Percentiles rank a stretch among this genome's conserved stretches.
phyloP scores from a whole-genome alignment of 2,888 invertebrate genomes.

The Mongoloraphidia duomilia region DNA sequence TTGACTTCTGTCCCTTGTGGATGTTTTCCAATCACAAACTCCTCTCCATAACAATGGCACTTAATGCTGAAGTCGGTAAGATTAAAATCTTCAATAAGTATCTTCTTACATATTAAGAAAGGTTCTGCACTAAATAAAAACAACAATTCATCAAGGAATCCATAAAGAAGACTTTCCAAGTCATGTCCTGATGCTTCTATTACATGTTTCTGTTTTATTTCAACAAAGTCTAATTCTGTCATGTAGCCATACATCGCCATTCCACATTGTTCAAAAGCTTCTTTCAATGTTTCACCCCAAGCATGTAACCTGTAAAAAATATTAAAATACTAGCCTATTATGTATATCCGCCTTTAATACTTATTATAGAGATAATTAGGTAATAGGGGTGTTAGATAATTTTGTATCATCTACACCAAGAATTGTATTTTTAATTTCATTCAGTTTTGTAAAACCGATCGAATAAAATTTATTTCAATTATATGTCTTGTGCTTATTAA shows the following conservation, averaged over 20 bases:
- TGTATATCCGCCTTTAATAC: too few species aligned
- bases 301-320: slow-evolving; percentile 57
- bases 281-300: slow-evolving; percentile 77
- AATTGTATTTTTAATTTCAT: too few species aligned
- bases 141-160: slow-evolving; percentile 87
- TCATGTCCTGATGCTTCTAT: slow-evolving; percentile 86
- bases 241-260: slow-evolving; percentile 97
- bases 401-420: too few species aligned
- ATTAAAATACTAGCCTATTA: too few species aligned
- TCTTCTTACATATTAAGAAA: slow-evolving; percentile 70
- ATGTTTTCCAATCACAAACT: slow-evolving; percentile 83
- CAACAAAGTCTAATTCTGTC: slow-evolving; percentile 78
- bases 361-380: too few species aligned
- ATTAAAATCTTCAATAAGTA: slow-evolving; percentile 79
- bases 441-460: too few species aligned
- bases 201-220: slow-evolving; percentile 60
- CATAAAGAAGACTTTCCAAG: slow-evolving; percentile 72
- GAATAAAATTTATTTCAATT: too few species aligned
- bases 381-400: too few species aligned
- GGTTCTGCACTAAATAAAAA: slow-evolving; percentile 89
- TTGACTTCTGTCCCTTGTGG: slow-evolving; percentile 97
- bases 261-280: slow-evolving; percentile 90
- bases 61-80: slow-evolving; percentile 65
- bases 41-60: slow-evolving; percentile 80
- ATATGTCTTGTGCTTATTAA: too few species aligned